phyloP scores from a whole-genome alignment of 2,113 vertebrate genomes.

The Pheucticus melanocephalus region DNA sequence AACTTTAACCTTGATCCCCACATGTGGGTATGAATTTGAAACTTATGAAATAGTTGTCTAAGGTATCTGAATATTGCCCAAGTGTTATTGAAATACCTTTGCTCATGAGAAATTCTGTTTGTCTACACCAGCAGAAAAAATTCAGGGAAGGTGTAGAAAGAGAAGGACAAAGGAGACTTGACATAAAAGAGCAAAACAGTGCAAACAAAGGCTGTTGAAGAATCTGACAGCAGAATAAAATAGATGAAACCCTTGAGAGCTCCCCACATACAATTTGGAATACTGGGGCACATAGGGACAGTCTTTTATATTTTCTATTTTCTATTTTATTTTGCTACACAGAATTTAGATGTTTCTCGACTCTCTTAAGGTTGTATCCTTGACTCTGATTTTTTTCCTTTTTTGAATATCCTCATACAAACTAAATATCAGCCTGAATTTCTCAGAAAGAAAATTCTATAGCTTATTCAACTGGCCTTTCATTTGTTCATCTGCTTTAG shows the following conservation, averaged over 20 bases:
- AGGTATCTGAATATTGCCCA: background rate
- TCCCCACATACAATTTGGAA: background rate
- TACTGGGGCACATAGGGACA: background rate
- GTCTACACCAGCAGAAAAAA: background rate
- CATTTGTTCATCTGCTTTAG: background rate
- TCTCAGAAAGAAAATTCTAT: background rate
- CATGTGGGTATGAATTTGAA: background rate
- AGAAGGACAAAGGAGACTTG: background rate
- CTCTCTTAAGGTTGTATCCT: background rate
- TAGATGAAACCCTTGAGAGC: background rate
- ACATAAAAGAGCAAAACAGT: background rate
- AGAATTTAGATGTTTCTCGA: background rate
- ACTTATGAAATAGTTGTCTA: background rate
- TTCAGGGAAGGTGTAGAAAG: background rate
- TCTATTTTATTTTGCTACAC: background rate
- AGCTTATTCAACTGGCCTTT: background rate
- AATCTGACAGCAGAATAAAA: background rate
- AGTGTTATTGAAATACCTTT: background rate
- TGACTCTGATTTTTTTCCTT: background rate
- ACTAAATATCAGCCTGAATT: background rate
- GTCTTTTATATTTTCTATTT: background rate
- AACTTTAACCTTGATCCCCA: background rate
- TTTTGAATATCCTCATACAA: background rate
- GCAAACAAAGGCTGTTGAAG: background rate
- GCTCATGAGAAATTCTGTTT: background rate